Conservation (phyloP, 2,888 invertebrate genomes). For the Cylloceria caligata region DNA sequence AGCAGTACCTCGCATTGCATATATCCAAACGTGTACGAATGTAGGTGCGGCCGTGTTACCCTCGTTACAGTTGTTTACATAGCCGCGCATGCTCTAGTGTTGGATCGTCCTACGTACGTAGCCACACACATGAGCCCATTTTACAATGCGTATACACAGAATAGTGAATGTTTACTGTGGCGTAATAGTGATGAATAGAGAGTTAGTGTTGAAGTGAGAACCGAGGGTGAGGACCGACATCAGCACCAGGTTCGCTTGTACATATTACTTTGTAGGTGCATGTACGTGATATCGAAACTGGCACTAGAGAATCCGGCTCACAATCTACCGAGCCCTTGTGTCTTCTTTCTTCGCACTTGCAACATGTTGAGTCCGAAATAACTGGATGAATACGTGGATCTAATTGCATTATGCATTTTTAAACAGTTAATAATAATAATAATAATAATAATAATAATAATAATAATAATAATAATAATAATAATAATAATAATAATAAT, state of each 20-base stretch:
- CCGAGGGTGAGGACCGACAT: conserved; percentile 13
- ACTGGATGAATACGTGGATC: not conserved
- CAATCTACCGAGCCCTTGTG: not conserved
- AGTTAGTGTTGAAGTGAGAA: conserved; percentile 21
- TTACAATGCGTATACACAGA: not conserved
- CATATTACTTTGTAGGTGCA: conserved; percentile 13
- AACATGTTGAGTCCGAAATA: not conserved
- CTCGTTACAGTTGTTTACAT: conserved; percentile 41
- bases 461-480: too few relatives aligned
- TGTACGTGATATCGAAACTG: conserved; percentile 23
- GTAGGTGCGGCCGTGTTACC: conserved; percentile 1
- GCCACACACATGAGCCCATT: not conserved
- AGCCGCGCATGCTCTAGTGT: conserved; percentile 11
- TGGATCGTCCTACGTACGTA: conserved; percentile 5
- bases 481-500: too few relatives aligned
- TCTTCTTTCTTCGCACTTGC: not conserved
- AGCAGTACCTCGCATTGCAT: not conserved
- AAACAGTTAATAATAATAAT: too few relatives aligned
- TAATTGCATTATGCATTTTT: not conserved
- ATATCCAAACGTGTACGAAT: conserved; percentile 10
- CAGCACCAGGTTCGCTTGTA: conserved; percentile 1
- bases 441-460: too few relatives aligned
- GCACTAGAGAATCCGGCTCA: conserved; percentile 4
- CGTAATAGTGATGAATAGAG: conserved; percentile 2
- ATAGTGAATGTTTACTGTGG: conserved; percentile 1